Evolutionary conservation across 2,113 vertebrate genomes (phyloP).

Genomic region (Colinus virginianus): DNA sequence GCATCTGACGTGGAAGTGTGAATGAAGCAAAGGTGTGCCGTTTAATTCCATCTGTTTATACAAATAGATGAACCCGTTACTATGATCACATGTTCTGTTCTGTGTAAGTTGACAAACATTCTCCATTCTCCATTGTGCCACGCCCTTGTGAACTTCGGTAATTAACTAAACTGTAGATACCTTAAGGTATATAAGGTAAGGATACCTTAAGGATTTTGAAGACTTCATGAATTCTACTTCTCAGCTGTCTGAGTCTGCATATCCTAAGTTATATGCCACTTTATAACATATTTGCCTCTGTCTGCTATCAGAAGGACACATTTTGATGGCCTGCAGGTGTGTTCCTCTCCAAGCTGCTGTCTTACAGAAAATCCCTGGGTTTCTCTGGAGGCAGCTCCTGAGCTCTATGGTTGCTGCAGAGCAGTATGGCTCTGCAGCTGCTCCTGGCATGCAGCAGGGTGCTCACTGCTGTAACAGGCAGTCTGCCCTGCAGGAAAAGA

Average conservation of each 20-base stretch:
- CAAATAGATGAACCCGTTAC: background rate
- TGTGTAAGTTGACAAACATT: background rate
- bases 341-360: background rate
- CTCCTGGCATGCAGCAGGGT: rapidly evolving
- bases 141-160: background rate
- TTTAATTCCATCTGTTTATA: background rate
- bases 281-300: too few species aligned
- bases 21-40: background rate
- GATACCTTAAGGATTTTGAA: background rate
- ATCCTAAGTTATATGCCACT: background rate
- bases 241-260: background rate
- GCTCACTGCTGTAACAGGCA: background rate
- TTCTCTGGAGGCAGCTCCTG: background rate
- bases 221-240: background rate
- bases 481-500: background rate
- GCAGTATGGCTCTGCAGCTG: background rate
- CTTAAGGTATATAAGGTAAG: background rate
- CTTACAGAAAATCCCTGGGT: rapidly evolving
- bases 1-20: background rate
- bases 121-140: background rate
- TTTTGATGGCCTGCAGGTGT: background rate
- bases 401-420: rapidly evolving
- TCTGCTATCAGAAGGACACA: rapidly evolving
- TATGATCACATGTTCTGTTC: background rate
- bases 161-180: background rate